Evolutionary conservation across 2,113 vertebrate genomes (phyloP).

Genomic region (Engraulis encrasicolus): DNA sequence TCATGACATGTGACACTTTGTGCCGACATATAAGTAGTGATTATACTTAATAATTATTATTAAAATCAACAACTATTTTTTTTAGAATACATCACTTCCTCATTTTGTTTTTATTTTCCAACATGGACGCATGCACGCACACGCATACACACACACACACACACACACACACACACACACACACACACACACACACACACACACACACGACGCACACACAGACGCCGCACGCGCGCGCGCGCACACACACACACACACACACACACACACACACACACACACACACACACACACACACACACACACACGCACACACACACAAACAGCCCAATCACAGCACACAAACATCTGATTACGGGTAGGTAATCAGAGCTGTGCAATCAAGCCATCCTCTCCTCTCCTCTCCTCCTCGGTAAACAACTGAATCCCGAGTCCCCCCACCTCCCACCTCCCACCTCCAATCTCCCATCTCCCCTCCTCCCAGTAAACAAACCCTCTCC

Average conservation of each 20-base stretch:
- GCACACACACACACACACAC: background rate
- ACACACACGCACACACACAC: slow-evolving; percentile 24
- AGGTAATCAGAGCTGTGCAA: slow-evolving; percentile 46
- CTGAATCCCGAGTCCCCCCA: too few relatives aligned
- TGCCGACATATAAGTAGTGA: background rate
- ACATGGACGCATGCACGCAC: too few relatives aligned
- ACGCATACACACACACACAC: background rate
- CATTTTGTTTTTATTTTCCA: background rate
- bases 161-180: slow-evolving; percentile 21
- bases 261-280: background rate
- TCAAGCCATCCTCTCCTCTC: slow-evolving; percentile 33
- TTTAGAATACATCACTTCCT: background rate
- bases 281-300: slow-evolving; percentile 27
- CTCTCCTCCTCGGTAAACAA: slow-evolving; percentile 31
- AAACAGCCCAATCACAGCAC: background rate
- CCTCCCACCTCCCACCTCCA: slow-evolving; percentile 17
- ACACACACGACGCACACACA: too few relatives aligned
- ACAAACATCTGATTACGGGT: slow-evolving; percentile 35
- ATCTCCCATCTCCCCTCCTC: slow-evolving; percentile 16
- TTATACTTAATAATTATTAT: background rate
- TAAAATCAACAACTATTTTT: background rate
- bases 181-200: slow-evolving; percentile 29
- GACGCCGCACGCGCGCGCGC: too few relatives aligned
- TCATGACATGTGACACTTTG: background rate
- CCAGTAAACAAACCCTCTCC: slow-evolving; percentile 16